These are phyloP conservation scores for Trinorchestia longiramus DNA, from an alignment of 1,140 invertebrate genomes.

Conservation along the genomic window DNA sequence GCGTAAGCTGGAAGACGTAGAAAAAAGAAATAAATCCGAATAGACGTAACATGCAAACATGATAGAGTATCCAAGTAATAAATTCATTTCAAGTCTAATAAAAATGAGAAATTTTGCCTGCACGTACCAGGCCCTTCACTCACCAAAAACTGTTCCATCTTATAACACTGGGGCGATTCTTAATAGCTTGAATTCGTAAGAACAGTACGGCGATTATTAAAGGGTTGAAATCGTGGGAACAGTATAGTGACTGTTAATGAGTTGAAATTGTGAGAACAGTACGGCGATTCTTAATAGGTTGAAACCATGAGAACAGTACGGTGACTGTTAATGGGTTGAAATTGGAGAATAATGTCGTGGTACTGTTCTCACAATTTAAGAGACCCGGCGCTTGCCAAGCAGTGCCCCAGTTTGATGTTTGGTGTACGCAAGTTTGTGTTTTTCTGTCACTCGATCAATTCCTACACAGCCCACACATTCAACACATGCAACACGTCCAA, in stretches of 20 bases:
- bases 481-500: too few relatives aligned
- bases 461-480: not conserved
- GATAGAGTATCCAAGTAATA: not conserved
- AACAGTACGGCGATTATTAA: not conserved
- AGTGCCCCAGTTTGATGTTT: not conserved
- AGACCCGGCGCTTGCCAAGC: not conserved
- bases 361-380: not conserved
- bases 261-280: not conserved
- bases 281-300: not conserved
- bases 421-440: not conserved
- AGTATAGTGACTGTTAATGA: not conserved
- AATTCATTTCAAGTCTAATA: too few relatives aligned
- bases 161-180: not conserved
- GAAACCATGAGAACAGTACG: not conserved
- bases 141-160: too few relatives aligned
- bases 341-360: not conserved
- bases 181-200: not conserved
- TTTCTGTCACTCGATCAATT: not conserved
- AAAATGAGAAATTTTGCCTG: too few relatives aligned
- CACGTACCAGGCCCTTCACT: too few relatives aligned
- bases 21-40: not conserved
- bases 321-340: not conserved
- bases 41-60: not conserved
- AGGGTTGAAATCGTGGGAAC: not conserved
- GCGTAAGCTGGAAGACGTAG: not conserved